These are phyloP conservation scores for Lophochroa leadbeateri DNA, from an alignment of 2,113 vertebrate genomes.

Conservation along the genomic window DNA sequence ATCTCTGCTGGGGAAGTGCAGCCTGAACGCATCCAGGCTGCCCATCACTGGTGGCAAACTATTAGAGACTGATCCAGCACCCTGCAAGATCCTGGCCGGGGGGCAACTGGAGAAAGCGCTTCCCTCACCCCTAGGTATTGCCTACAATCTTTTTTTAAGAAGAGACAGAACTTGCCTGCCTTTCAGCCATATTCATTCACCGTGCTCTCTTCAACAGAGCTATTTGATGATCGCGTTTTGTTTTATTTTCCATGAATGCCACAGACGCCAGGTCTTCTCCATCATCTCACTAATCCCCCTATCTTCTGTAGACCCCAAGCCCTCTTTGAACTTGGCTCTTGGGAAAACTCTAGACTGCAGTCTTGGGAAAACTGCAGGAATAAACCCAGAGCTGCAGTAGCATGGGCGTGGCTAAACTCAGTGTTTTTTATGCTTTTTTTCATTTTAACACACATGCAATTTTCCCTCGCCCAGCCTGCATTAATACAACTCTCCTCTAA, in stretches of 20 bases:
- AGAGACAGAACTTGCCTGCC: not conserved
- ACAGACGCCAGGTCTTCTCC: not conserved
- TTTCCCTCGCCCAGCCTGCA: not conserved
- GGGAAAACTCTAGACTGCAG: not conserved
- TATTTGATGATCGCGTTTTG: not conserved
- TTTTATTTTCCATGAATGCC: not conserved
- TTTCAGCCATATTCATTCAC: not conserved
- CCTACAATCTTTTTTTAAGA: not conserved
- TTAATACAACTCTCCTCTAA: not conserved
- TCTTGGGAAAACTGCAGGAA: not conserved
- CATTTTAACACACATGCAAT: not conserved
- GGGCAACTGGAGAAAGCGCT: not conserved
- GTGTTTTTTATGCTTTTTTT: not conserved
- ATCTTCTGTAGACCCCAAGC: not conserved
- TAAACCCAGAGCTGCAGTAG: not conserved
- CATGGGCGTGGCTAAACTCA: not conserved
- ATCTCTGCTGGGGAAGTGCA: not conserved
- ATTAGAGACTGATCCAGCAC: not conserved
- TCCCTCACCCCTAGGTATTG: fast-evolving
- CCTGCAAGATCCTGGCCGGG: not conserved
- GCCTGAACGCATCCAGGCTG: not conserved
- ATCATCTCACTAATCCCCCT: not conserved
- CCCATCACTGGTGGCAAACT: not conserved
- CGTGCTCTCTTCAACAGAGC: not conserved
- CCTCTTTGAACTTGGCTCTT: not conserved